These are phyloP conservation scores for Moxostoma hubbsi DNA, from an alignment of 2,797 vertebrate genomes.

Conservation along the genomic window DNA sequence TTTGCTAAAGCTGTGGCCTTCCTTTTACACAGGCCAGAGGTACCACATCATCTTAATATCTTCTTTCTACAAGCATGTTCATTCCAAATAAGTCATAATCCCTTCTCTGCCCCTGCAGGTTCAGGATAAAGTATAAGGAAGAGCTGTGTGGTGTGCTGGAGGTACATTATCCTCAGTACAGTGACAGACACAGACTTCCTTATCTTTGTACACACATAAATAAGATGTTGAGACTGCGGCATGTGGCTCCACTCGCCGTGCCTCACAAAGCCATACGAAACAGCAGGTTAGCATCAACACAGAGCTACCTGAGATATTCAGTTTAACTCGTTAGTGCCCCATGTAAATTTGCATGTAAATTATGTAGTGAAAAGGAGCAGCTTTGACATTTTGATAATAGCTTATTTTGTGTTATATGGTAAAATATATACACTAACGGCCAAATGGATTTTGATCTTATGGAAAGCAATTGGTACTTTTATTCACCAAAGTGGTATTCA, in stretches of 20 bases:
- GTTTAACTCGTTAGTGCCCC: conserved; percentile 7
- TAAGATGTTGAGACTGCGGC: conserved; percentile 87
- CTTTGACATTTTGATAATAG: no score
- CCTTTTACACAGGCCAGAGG: conserved; percentile 86
- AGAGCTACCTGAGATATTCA: not conserved
- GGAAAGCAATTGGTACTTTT: no score
- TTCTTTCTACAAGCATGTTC: not conserved
- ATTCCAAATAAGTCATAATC: not conserved
- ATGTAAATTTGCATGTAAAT: no score
- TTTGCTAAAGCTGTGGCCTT: conserved; percentile 84
- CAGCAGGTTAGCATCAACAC: conserved; percentile 75
- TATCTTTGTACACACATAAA: conserved; percentile 80
- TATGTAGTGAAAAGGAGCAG: no score
- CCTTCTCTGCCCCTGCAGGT: conserved; percentile 64
- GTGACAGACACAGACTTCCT: conserved; percentile 81
- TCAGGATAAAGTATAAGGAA: conserved; percentile 76
- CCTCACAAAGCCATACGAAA: conserved; percentile 84
- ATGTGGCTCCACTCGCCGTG: conserved; percentile 85
- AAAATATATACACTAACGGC: no score
- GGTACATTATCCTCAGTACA: conserved; percentile 75
- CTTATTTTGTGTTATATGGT: no score
- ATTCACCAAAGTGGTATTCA: no score
- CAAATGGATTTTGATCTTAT: no score
- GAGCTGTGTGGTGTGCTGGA: conserved; percentile 80
- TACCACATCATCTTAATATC: conserved; percentile 38